phyloP scores from a whole-genome alignment of 2,113 vertebrate species.

The Zosterops hypoxanthus region DNA sequence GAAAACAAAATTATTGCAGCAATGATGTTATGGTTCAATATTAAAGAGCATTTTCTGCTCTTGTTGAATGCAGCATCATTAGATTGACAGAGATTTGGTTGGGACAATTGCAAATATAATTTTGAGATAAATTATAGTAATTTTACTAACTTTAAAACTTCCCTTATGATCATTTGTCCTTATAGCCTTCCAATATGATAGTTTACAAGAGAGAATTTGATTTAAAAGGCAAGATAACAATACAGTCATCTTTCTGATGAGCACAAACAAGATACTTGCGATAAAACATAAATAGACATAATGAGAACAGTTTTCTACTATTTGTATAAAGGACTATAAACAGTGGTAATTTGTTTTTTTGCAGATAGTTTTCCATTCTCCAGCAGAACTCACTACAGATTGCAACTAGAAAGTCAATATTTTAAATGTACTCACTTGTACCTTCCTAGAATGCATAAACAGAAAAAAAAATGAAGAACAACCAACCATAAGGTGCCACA shows the following conservation, averaged over 20 bases:
- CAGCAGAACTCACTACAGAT: not conserved
- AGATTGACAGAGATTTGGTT: not conserved
- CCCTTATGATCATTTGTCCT: fast-evolving
- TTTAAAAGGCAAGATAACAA: not conserved
- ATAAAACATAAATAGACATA: not conserved
- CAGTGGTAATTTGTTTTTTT: not conserved
- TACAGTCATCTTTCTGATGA: not conserved
- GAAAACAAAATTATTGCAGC: not conserved
- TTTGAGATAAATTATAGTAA: not conserved
- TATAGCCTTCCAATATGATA: not conserved
- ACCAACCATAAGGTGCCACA: not conserved
- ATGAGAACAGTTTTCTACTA: not conserved
- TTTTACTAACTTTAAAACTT: not conserved
- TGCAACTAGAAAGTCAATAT: not conserved
- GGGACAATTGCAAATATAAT: not conserved
- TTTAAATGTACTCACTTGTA: not conserved
- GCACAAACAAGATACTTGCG: not conserved
- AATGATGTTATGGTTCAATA: not conserved
- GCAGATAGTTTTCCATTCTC: not conserved
- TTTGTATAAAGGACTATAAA: not conserved
- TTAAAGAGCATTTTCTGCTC: not conserved
- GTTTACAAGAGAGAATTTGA: not conserved
- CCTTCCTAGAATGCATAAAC: not conserved
- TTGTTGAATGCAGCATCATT: not conserved
- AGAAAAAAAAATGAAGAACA: not conserved